Base-by-base conservation (phyloP, 2,797 vertebrate genomes). In the Sebastiscus tertius region DNA sequence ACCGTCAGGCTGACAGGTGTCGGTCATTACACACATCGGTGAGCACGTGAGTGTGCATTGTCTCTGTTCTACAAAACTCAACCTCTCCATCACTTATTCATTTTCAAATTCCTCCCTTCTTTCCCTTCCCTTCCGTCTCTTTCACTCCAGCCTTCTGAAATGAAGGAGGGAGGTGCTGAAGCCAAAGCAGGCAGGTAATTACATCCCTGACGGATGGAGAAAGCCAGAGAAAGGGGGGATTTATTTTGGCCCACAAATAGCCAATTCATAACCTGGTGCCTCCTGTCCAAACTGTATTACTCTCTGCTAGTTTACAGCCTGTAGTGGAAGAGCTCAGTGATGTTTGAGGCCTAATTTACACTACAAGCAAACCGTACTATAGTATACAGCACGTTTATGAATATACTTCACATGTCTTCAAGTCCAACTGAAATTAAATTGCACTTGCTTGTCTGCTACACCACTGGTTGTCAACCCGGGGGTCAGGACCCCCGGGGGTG, bases 181-280 rank as follows among this genome's bases (percentile, higher is more conserved):
- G 56, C 29, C 62, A 59, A 83, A 87, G 33, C 82, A 55, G 64
- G 75, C 73, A 85, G 82, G 64, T 90, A 89, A 92, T 94, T 90
- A 88, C 87, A 76, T 87, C 69, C 72, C 84, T 55, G 75, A 72
- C 29, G 24, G 64, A 76, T 77, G 55, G 55, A 64, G 59, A 75
- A 67, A 36, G 4, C 10, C 5, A 52, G 16, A 10, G 65, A 36
- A 56, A 33, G 36, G 36, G n/a, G 36, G 52, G 64, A 66, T 86
- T 83, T 63, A 67, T 72, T 75, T 75, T 72, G 52, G 34, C 63
- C 68, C 58, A 79, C 70, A 77, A 79, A 82, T 69, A 75, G 81
- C 69, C 59, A 61, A 62, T 86, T 77, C 73, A 84, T 84, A 78
- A 80, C 67, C 54, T 42, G 54, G 75, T 75, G 49, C 59, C 46